Conservation (phyloP, 2,113 vertebrate species). For the Pterocles gutturalis region DNA sequence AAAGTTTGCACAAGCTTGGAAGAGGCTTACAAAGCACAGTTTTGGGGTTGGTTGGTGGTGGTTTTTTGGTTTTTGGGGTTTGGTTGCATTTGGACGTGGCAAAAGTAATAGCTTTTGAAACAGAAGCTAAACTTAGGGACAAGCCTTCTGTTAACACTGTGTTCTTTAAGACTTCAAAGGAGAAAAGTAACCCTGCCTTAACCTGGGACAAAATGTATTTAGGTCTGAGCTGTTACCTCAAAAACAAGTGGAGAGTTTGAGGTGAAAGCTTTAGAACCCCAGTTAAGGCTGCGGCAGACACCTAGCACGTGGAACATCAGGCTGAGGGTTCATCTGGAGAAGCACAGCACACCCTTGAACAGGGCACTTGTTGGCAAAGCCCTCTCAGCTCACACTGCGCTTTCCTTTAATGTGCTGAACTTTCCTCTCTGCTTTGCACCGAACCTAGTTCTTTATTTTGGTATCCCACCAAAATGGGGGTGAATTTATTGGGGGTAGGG, state of each 20-base stretch:
- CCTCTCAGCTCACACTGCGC: neutral
- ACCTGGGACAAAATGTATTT: neutral
- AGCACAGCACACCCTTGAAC: neutral
- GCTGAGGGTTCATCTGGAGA: neutral
- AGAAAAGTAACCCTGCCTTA: neutral
- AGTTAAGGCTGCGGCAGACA: neutral
- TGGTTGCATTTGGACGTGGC: neutral
- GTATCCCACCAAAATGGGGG: neutral
- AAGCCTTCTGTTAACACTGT: neutral
- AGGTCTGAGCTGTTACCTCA: neutral
- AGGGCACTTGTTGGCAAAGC: neutral
- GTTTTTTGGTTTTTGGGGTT: neutral
- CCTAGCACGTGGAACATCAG: neutral
- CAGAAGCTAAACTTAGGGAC: neutral
- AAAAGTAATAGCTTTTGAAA: neutral
- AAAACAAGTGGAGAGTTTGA: neutral
- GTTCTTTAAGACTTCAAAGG: neutral
- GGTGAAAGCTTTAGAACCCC: neutral
- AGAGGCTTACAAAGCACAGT: neutral
- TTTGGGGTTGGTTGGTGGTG: neutral
- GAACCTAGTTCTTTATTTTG: neutral
- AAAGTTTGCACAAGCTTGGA: neutral
- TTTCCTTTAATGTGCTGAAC: neutral
- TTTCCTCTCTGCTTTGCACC: neutral
- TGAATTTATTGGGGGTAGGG: neutral